phyloP scores from a whole-genome alignment of 1,140 invertebrate species.

The Sitodiplosis mosellana region DNA sequence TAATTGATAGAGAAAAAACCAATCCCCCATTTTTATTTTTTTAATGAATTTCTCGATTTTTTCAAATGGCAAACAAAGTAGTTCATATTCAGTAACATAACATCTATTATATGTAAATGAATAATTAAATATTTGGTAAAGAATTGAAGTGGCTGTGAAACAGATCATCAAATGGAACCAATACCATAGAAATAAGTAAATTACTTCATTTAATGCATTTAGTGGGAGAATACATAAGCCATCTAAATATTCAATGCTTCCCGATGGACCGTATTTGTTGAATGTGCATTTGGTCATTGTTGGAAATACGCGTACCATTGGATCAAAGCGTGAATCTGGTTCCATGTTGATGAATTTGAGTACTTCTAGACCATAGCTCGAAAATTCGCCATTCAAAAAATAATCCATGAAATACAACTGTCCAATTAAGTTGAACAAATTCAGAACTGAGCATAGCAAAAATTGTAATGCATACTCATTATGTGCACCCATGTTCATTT shows the following conservation, averaged over 20 bases:
- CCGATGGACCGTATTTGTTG: conserved; percentile 52
- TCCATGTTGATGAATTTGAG: conserved; percentile 72
- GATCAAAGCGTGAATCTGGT: conserved; percentile 41
- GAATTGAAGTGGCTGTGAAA: conserved; percentile 32
- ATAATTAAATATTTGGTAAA: conserved; percentile 45
- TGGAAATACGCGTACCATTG: conserved; percentile 55
- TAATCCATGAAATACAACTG: conserved; percentile 61
- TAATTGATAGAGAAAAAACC: conserved; percentile 82
- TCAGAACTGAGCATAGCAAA: conserved; percentile 49
- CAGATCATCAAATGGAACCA: conserved; percentile 59
- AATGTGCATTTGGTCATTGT: conserved; percentile 68
- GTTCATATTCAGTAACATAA: conserved; percentile 51
- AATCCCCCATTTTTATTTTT: conserved; percentile 76
- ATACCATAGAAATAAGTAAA: conserved; percentile 68
- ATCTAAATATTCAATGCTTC: conserved; percentile 50
- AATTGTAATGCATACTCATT: conserved; percentile 51
- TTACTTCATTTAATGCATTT: conserved; percentile 76
- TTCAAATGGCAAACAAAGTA: conserved; percentile 47
- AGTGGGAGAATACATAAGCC: conserved; percentile 66
- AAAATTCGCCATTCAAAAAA: conserved; percentile 58
- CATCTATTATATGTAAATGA: no score
- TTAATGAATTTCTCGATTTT: conserved; percentile 61
- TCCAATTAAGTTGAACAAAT: conserved; percentile 45
- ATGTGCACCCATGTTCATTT: conserved; percentile 35
- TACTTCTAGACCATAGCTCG: conserved; percentile 42